These are phyloP conservation scores for Hypercompe scribonia DNA, from an alignment of 2,888 invertebrate genomes.

Conservation along the genomic window DNA sequence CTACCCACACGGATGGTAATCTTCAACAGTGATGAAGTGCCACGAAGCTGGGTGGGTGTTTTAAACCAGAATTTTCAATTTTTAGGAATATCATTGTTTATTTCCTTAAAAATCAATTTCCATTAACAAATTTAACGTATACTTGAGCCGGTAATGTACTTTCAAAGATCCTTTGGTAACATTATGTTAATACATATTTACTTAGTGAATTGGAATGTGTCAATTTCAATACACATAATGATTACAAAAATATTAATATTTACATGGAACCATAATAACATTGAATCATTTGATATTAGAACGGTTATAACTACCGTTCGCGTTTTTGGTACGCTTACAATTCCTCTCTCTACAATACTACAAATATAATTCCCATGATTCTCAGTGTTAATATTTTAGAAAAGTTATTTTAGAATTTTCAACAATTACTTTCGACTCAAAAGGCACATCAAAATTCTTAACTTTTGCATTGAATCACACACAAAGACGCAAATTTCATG, in stretches of 20 bases:
- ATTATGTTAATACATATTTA: slow-evolving; percentile 30
- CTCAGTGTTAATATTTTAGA: slow-evolving; percentile 2
- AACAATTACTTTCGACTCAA: slow-evolving; percentile 14
- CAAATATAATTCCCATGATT: slow-evolving; percentile 5
- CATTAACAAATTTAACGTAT: slow-evolving; percentile 11
- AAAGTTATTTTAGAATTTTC: slow-evolving; percentile 19
- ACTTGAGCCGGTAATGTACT: slow-evolving; percentile 25
- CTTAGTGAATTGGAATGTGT: slow-evolving; percentile 56
- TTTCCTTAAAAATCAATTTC: neutral
- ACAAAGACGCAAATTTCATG: slow-evolving; percentile 11
- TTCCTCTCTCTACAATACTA: neutral
- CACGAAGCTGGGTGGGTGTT: neutral
- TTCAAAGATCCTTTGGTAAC: slow-evolving; percentile 62
- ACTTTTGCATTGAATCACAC: slow-evolving; percentile 16
- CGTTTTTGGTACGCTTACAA: neutral
- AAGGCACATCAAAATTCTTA: slow-evolving; percentile 47
- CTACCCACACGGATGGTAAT: neutral
- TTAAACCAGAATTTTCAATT: neutral
- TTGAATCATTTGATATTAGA: neutral
- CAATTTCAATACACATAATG: slow-evolving; percentile 28
- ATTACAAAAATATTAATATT: slow-evolving; percentile 36
- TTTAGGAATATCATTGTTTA: neutral
- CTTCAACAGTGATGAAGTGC: neutral
- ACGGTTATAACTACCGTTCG: neutral
- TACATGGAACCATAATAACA: slow-evolving; percentile 1